Base-by-base conservation (phyloP, 1,140 invertebrate genomes). In the Atta texana region DNA sequence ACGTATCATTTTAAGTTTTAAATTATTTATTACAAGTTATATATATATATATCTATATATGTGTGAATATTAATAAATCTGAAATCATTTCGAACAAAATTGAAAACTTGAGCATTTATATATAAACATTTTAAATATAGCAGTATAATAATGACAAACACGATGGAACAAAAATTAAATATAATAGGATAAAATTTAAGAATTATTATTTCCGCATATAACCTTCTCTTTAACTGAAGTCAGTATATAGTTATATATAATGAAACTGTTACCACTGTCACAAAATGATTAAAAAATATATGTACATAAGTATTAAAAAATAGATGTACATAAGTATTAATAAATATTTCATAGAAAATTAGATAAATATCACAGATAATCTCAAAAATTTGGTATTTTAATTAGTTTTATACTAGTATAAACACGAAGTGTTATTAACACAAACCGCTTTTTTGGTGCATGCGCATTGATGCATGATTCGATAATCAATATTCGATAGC, bases 1-100 rank as follows among this genome's bases (percentile, higher is more conserved):
- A 8, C 80, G 80, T 31, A 24, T 61, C 80, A 84, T 84, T 3
- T 44, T 84, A 5, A 71, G 4, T 2, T 44, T n/a, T n/a, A 3
- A 59, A 28, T 14, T 59, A 71, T 6, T 77, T 39, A 55, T 24
- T 12, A 8, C 7, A 12, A 53, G 14, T 21, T 39, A 21, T 44
- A 12, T 39, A 4, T 44, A 0, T 44, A 2, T 18, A 39, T 39
- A 21, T 24, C 2, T 21, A 8, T 39, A 39, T 39, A 39, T 39
- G 6, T 39, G 7, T 39, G 6, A 39, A 2, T 18, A 21, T 55
- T 57, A 12, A 34, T 34, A 28, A 80, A 34, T 28, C 77, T 80
- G 63, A 66, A 80, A 69, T n/a, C 39, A 10, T n/a, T 57, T 34
- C 3, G 3, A 24, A n/a, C 18, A 77, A 64, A 31, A 6, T 63